phyloP scores from a whole-genome alignment of 2,888 invertebrate genomes.

The Napeogenes sylphis region DNA sequence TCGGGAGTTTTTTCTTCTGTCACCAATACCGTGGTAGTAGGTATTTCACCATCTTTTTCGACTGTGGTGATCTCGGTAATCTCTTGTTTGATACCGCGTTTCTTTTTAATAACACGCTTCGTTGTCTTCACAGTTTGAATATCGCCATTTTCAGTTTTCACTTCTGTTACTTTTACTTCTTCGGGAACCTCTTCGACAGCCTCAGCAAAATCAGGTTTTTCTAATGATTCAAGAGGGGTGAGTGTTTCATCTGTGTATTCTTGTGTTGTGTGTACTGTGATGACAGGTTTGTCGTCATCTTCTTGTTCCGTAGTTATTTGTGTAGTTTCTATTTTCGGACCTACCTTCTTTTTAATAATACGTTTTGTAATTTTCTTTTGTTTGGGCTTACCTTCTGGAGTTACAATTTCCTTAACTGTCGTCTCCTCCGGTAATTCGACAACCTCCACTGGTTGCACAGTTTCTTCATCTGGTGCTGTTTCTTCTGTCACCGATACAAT shows the following conservation, averaged over 20 bases:
- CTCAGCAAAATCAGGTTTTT: slow-evolving; percentile 21
- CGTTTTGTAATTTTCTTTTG: slow-evolving; percentile 46
- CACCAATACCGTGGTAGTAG: slow-evolving; percentile 29
- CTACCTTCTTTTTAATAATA: slow-evolving; percentile 42
- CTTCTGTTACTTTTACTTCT: slow-evolving; percentile 28
- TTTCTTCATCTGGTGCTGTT: slow-evolving; percentile 37
- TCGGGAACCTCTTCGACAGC: slow-evolving; percentile 39
- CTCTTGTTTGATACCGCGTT: slow-evolving; percentile 27
- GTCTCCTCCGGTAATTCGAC: slow-evolving; percentile 39
- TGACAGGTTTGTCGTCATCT: slow-evolving; percentile 44
- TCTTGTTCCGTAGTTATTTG: slow-evolving; percentile 43
- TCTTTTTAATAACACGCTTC: slow-evolving; percentile 34
- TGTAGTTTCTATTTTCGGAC: slow-evolving; percentile 38
- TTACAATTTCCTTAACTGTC: slow-evolving; percentile 46
- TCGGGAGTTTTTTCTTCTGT: slow-evolving; percentile 34
- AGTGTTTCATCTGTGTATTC: slow-evolving; percentile 23
- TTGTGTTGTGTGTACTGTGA: slow-evolving; percentile 33
- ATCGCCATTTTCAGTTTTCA: slow-evolving; percentile 13
- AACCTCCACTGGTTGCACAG: slow-evolving; percentile 34
- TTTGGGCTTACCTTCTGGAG: slow-evolving; percentile 36
- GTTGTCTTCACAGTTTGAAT: slow-evolving; percentile 17
- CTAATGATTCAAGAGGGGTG: slow-evolving; percentile 15
- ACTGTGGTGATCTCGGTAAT: slow-evolving; percentile 30
- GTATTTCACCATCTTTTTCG: slow-evolving; percentile 30
- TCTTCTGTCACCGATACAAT: slow-evolving; percentile 24